Conservation (phyloP, 2,113 vertebrate species). For the Amazona vittata region DNA sequence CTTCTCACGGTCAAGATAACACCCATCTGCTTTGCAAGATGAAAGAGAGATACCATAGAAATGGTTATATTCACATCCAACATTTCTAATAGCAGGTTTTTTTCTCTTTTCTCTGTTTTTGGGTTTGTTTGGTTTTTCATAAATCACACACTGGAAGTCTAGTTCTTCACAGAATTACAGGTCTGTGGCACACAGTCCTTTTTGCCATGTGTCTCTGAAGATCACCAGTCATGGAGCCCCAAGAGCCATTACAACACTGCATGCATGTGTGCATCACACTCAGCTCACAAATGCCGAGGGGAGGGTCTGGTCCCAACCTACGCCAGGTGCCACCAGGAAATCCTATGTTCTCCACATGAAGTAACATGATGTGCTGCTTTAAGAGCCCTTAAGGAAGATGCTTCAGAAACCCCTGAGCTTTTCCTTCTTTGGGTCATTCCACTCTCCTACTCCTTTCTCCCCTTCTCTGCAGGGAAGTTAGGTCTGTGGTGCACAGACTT, state of each 20-base stretch:
- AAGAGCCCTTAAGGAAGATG: background rate
- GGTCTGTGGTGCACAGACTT: background rate
- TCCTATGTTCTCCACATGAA: background rate
- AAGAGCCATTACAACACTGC: background rate
- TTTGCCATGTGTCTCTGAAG: background rate
- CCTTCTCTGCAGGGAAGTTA: background rate
- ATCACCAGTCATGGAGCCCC: background rate
- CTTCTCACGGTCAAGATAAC: background rate
- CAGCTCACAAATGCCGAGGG: fast-evolving
- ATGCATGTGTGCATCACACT: fast-evolving
- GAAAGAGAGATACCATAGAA: background rate
- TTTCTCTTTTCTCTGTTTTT: background rate
- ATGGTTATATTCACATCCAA: background rate
- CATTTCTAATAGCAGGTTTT: background rate
- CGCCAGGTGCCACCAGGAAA: background rate
- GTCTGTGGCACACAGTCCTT: background rate
- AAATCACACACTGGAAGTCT: background rate
- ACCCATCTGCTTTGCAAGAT: background rate
- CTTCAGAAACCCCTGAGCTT: background rate
- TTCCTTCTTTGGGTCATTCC: background rate
- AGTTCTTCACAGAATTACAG: background rate
- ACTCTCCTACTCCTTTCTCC: background rate
- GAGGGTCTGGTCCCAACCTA: background rate
- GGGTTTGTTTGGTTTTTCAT: background rate
- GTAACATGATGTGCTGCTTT: background rate